These are phyloP conservation scores for Lepidurus packardi DNA, from an alignment of 1,140 invertebrate genomes.

Conservation along the genomic window DNA sequence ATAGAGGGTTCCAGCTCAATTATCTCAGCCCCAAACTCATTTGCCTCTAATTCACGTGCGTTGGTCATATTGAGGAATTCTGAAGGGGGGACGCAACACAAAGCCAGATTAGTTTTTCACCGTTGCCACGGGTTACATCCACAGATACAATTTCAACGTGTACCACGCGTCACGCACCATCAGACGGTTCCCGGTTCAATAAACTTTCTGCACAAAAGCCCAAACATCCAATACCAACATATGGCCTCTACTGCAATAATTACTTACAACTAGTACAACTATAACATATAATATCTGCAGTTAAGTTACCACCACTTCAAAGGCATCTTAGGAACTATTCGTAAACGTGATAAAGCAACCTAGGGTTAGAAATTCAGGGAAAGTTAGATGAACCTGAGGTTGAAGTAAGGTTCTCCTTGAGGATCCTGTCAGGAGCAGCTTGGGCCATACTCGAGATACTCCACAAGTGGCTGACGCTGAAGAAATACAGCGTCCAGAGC, in stretches of 20 bases:
- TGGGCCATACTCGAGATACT: background rate
- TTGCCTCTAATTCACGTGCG: background rate
- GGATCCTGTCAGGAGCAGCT: background rate
- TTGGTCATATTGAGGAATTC: background rate
- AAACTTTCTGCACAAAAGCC: background rate
- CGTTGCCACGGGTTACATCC: slow-evolving; percentile 1
- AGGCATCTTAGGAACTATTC: no score
- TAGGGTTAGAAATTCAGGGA: no score
- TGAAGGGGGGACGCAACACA: background rate
- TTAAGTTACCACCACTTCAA: no score
- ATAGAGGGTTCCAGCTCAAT: background rate
- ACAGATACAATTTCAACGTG: background rate
- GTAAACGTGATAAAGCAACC: no score
- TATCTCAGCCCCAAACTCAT: background rate
- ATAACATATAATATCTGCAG: no score
- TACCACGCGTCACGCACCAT: background rate
- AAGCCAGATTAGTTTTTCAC: background rate
- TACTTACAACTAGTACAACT: no score
- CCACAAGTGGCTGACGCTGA: slow-evolving; percentile 16
- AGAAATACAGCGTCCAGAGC: background rate
- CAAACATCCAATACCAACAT: background rate
- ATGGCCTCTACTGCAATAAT: background rate
- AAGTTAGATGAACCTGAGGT: background rate
- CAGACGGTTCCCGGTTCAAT: background rate
- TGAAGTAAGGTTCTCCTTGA: background rate